A percentile compares a stretch with the other conserved stretches of the same genome.
Conservation (phyloP, 1,140 invertebrate genomes). For the Asbolus verrucosus region DNA sequence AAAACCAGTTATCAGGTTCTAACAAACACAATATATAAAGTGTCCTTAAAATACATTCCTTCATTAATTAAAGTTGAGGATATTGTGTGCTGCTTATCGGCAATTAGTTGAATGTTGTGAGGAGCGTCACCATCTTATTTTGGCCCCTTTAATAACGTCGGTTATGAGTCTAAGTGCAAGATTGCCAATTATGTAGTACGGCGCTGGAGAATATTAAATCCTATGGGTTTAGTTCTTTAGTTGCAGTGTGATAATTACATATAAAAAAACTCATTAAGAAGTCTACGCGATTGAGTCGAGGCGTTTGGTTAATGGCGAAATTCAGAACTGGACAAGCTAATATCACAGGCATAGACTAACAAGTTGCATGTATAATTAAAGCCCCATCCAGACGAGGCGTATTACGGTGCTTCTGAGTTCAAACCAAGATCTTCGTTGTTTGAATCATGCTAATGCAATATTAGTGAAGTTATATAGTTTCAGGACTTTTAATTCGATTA, state of each 20-base stretch:
- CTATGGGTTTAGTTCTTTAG: too few species aligned
- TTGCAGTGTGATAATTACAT: slow-evolving; percentile 1
- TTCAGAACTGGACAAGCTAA: slow-evolving; percentile 21
- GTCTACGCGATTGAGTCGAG: slow-evolving; percentile 8
- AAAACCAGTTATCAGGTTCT: too few species aligned
- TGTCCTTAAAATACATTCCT: too few species aligned
- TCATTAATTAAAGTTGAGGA: too few species aligned
- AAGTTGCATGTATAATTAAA: slow-evolving; percentile 35
- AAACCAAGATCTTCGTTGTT: slow-evolving; percentile 7
- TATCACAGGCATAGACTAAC: slow-evolving; percentile 6
- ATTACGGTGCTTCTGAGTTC: background rate
- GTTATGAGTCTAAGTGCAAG: too few species aligned
- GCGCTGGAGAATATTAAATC: too few species aligned
- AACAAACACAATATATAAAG: too few species aligned
- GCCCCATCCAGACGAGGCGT: slow-evolving; percentile 9
- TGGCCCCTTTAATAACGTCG: too few species aligned
- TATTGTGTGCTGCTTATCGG: background rate
- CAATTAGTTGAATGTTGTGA: background rate
- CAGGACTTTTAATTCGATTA: slow-evolving; percentile 33
- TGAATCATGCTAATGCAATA: background rate
- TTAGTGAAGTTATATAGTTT: background rate
- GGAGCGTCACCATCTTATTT: too few species aligned
- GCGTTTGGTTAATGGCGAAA: slow-evolving; percentile 27
- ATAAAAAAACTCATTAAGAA: background rate
- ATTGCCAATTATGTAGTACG: too few species aligned